phyloP scores from a whole-genome alignment of 2,797 vertebrate genomes.

The Falco biarmicus region DNA sequence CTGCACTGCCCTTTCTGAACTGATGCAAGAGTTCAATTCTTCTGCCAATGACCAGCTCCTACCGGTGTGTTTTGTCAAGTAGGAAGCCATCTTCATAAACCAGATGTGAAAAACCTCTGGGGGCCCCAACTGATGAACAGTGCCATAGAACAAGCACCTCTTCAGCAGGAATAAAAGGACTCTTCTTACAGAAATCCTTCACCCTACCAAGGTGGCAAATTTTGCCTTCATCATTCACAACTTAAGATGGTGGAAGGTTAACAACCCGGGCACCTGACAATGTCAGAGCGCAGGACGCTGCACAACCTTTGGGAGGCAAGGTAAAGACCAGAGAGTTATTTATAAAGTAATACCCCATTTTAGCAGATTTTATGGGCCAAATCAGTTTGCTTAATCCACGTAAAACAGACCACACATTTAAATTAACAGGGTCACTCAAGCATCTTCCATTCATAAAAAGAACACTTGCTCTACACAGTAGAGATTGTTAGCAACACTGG shows the following conservation, averaged over 20 bases:
- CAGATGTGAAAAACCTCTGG: background rate
- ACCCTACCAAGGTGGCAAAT: background rate
- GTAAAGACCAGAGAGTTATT: background rate
- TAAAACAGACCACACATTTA: background rate
- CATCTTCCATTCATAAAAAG: background rate
- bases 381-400: background rate
- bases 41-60: background rate
- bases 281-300: background rate
- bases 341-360: background rate
- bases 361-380: background rate
- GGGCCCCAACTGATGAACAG: background rate
- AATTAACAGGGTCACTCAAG: background rate
- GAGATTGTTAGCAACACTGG: accelerated
- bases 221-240: background rate
- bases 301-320: background rate
- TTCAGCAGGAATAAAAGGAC: background rate
- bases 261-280: background rate
- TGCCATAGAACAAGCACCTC: background rate
- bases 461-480: accelerated
- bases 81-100: background rate
- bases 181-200: background rate
- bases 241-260: background rate
- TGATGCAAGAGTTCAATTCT: background rate
- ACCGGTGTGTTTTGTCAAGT: accelerated
- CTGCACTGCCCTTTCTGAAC: background rate